A percentile compares a stretch with the other conserved stretches of the same genome.
Evolutionary conservation across 2,888 invertebrate species (phyloP).

Genomic region (Lithophane leautieri): DNA sequence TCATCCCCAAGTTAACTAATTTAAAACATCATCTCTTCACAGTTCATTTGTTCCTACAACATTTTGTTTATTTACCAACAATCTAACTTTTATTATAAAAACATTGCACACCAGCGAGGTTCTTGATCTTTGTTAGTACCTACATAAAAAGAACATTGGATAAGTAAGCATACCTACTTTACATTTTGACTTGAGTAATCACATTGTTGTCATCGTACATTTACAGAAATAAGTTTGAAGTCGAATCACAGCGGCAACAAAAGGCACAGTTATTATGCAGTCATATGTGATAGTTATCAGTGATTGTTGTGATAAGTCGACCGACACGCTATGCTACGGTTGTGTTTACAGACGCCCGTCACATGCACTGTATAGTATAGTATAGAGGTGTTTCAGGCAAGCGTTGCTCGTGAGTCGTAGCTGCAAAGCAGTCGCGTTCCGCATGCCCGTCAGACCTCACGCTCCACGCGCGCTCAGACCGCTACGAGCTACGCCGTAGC

Average conservation of each 20-base stretch:
- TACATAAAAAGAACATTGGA: slow-evolving; percentile 6
- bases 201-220: slow-evolving; percentile 23
- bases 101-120: slow-evolving; percentile 9
- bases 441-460: slow-evolving; percentile 73
- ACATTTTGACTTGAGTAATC: slow-evolving; percentile 9
- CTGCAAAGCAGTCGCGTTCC: slow-evolving; percentile 77
- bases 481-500: slow-evolving; percentile 79
- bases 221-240: slow-evolving; percentile 22
- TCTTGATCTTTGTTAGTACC: slow-evolving; percentile 10
- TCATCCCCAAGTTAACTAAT: background rate
- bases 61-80: background rate
- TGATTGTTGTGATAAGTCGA: slow-evolving; percentile 74
- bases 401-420: slow-evolving; percentile 64
- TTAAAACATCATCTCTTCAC: background rate
- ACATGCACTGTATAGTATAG: slow-evolving; percentile 41
- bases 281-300: slow-evolving; percentile 71
- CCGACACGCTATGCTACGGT: slow-evolving; percentile 70
- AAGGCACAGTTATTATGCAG: slow-evolving; percentile 69
- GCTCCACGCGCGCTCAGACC: slow-evolving; percentile 63
- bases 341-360: slow-evolving; percentile 75
- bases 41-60: background rate
- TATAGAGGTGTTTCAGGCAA: slow-evolving; percentile 64
- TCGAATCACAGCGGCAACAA: slow-evolving; percentile 41
- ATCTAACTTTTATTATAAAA: slow-evolving; percentile 6
- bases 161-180: background rate